phyloP scores from a whole-genome alignment of 2,888 invertebrate species.

The Camponotus fellah region DNA sequence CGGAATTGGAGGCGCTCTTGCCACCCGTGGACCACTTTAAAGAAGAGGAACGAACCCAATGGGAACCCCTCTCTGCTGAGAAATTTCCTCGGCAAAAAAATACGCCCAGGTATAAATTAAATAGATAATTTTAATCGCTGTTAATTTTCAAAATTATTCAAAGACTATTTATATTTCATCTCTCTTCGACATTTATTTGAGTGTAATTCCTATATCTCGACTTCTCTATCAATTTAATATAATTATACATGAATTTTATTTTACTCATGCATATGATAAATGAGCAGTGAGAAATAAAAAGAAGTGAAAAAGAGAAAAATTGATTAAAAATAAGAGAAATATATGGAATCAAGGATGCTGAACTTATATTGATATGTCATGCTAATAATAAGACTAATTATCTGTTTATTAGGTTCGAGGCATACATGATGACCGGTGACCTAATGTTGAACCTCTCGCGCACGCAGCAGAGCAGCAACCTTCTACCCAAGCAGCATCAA shows the following conservation, averaged over 20 bases:
- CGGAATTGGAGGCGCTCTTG: slow-evolving; percentile 86
- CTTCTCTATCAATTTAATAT: not conserved
- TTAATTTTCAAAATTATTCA: not conserved
- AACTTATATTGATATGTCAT: not conserved
- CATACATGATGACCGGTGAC: slow-evolving; percentile 99
- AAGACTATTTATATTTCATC: not conserved
- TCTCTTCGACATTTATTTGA: not conserved
- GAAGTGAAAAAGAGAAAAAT: not conserved
- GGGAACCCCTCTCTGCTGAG: slow-evolving; percentile 87
- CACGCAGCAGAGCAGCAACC: slow-evolving; percentile 90
- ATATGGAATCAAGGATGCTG: not conserved
- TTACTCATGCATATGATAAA: not conserved
- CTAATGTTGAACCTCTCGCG: slow-evolving; percentile 96
- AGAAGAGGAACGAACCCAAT: slow-evolving; percentile 87
- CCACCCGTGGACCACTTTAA: slow-evolving; percentile 85
- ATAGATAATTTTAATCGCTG: not conserved
- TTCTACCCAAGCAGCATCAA: slow-evolving; percentile 87
- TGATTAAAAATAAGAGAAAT: not conserved
- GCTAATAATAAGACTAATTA: not conserved
- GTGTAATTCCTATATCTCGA: not conserved
- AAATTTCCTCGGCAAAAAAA: slow-evolving; percentile 85
- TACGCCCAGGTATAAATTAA: slow-evolving; percentile 82
- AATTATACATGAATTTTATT: not conserved
- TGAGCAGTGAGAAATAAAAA: not conserved
- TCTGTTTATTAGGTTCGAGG: slow-evolving; percentile 90